Base-by-base conservation (phyloP, 2,797 vertebrate genomes). In the Sebastes umbrosus region DNA sequence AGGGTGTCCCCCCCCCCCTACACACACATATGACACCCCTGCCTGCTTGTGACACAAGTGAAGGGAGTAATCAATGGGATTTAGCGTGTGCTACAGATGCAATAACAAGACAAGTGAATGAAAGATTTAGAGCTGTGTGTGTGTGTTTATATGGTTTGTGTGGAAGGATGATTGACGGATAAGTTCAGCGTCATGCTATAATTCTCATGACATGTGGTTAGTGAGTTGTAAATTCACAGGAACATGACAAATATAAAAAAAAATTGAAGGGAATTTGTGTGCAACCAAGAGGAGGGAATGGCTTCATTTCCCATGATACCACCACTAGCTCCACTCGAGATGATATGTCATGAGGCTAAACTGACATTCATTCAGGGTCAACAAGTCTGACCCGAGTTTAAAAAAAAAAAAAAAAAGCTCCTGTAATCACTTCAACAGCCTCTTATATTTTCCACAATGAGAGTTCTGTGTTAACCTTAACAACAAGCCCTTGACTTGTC, bases 21-120 rank as follows among this genome's bases (percentile, higher is more conserved):
- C 34, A 36, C 36, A 39, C 36, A 39, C 63, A 50, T 71, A 39
- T 14, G 13, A 52, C 62, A 65, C 54, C 77, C 69, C 75, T 7
- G 58, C 12, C 63, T 52, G 57, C 58, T 0, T 68, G 69, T 77
- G 85, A 83, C 87, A 87, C 24, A 24, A 72, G 68, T 58, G 72
- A 87, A 69, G 62, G 60, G 63, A 69, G 52, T 78, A 79, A 88
- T 88, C 84, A 77, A 79, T 67, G 80, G 65, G 78, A 81, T 84
- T 90, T 86, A 82, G 57, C 31, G 1, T 66, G 43, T 4, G 83
- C 80, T 76, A 79, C 67, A 75, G 73, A 79, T 36, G 76, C 54
- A 72, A 69, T 29, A 88, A 85, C 73, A 85, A 65, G 43, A 32
- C 24, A 16, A 73, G 50, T 70, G 31, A 68, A 84, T 69, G 24